phyloP scores from a whole-genome alignment of 2,888 invertebrate genomes.

The Liopterus haemorrhoidalis region DNA sequence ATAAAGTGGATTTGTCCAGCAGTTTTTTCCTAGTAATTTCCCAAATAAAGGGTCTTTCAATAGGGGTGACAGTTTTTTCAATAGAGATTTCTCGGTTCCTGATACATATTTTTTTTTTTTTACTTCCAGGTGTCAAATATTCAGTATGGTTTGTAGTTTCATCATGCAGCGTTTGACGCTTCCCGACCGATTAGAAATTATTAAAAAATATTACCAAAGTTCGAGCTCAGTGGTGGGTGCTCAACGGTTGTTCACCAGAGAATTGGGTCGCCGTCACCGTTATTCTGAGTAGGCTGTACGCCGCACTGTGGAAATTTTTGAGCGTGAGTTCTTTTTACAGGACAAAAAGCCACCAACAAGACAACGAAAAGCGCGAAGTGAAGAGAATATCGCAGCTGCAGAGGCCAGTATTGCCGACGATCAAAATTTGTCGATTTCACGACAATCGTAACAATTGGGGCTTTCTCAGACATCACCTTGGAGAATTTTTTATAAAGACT shows the following conservation, averaged over 20 bases:
- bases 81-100: constrained; percentile 10
- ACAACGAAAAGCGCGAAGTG: too few species aligned
- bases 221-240: constrained; percentile 11
- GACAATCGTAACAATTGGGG: too few species aligned
- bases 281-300: constrained; percentile 14
- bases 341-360: constrained; percentile 13
- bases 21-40: too few species aligned
- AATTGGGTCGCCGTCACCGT: too few species aligned
- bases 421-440: constrained; percentile 16
- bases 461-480: constrained; percentile 18
- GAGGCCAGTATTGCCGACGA: constrained; percentile 9
- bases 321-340: constrained; percentile 10
- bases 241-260: constrained; percentile 10
- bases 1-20: too few species aligned
- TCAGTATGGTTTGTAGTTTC: too few species aligned
- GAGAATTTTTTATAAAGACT: constrained; percentile 17
- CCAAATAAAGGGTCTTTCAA: too few species aligned
- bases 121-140: constrained; percentile 11
- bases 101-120: too few species aligned
- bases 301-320: constrained; percentile 15
- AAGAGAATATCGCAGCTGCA: constrained; percentile 15
- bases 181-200: too few species aligned
- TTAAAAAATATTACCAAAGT: constrained; percentile 16
- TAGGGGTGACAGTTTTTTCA: too few species aligned
- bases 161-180: too few species aligned